Evolutionary conservation across 1,140 invertebrate genomes (phyloP), one percentile per base, ranked within the genome.

Genomic region (Andrena cerasifolii): DNA sequence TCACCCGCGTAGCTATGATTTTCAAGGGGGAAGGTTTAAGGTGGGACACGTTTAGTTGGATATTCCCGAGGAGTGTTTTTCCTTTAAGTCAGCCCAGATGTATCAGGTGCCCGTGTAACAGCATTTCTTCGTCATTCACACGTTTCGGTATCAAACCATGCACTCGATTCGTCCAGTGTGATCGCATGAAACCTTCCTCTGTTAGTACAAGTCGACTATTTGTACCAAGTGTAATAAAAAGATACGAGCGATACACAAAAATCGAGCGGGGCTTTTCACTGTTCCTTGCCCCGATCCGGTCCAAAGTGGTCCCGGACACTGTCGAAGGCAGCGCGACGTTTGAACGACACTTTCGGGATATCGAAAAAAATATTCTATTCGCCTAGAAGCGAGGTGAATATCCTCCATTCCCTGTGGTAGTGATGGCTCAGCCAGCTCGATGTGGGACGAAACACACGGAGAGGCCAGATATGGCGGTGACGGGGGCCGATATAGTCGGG

Each of bases 151-250:
- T n/a, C 6, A 5, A 21, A 7, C 21, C 47, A n/a, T n/a, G 47
- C 47, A 51, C 36, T 12, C 47, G 21, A 51, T 4, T 33, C 18
- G 28, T 33, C n/a, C 18, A 2, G 18, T 1, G 3, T 31, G 7
- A 67, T 5, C 21, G 21, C 45, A 14, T 12, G 28, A 18, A 36
- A 45, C 33, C n/a, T 67, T 56, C 31, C 36, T 36, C 36, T 10
- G 12, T 24, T 54, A 61, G 26, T 26, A 68, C 51, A 8, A 14
- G 31, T 45, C 6, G 43, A 33, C 59, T 24, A 45, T 77, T 53
- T 77, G 36, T 77, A 77, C 26, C 24, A 24, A 71, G 24, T 6
- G 74, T 28, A 77, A 77, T 77, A 77, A 77, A 77, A 18, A 49
- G 4, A 18, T 33, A 36, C 16, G n/a, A 16, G 21, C 21, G 18